Percentiles rank a stretch among this genome's conserved stretches.
Conservation (phyloP, 2,888 invertebrate species). For the Dione vanillae region DNA sequence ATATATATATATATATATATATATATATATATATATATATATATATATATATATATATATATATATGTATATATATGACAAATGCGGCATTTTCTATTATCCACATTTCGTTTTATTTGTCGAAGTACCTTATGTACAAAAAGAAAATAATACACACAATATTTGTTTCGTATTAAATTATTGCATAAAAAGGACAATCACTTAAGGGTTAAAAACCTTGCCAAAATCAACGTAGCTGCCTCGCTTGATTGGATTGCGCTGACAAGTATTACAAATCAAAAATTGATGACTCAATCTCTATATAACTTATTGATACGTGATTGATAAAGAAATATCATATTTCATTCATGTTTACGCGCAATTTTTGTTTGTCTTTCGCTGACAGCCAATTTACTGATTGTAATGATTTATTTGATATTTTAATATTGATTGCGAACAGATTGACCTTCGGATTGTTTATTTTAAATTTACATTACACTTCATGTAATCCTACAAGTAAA, state of each 20-base stretch:
- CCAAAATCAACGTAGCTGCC: slow-evolving; percentile 22
- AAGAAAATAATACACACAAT: too few relatives aligned
- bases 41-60: too few relatives aligned
- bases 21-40: too few relatives aligned
- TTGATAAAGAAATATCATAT: slow-evolving; percentile 60
- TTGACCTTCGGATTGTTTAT: slow-evolving; percentile 37
- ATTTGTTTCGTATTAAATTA: neutral
- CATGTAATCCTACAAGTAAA: neutral
- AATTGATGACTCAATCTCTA: slow-evolving; percentile 72
- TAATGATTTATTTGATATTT: slow-evolving; percentile 63
- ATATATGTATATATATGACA: too few relatives aligned
- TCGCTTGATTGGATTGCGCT: slow-evolving; percentile 43
- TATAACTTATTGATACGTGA: slow-evolving; percentile 59
- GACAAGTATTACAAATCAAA: slow-evolving; percentile 61
- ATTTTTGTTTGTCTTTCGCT: slow-evolving; percentile 68
- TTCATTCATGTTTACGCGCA: slow-evolving; percentile 62
- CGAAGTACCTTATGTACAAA: too few relatives aligned
- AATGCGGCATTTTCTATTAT: too few relatives aligned
- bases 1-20: too few relatives aligned
- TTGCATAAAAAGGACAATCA: neutral
- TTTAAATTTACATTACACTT: slow-evolving; percentile 11
- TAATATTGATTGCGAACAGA: slow-evolving; percentile 48
- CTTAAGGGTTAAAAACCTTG: slow-evolving; percentile 29
- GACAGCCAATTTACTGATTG: slow-evolving; percentile 68
- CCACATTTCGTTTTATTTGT: too few relatives aligned